These are phyloP conservation scores for Neotoxoptera formosana DNA, from an alignment of 1,140 invertebrate genomes.

Conservation along the genomic window DNA sequence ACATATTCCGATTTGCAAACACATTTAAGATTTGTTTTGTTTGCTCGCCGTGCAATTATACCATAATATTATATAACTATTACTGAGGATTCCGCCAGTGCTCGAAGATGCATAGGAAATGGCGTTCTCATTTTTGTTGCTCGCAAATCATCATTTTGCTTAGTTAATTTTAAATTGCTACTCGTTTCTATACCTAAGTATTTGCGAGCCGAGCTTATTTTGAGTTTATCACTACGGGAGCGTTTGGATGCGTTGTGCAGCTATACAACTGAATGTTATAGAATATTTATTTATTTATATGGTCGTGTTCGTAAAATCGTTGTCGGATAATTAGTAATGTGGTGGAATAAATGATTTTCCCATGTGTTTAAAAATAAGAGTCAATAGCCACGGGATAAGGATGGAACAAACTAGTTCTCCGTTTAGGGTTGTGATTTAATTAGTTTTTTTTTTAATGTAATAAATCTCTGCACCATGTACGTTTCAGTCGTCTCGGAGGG, in stretches of 20 bases:
- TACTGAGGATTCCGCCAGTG: not conserved
- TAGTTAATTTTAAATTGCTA: not conserved
- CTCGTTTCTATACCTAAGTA: not conserved
- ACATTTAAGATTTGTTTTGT: not conserved
- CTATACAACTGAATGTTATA: not conserved
- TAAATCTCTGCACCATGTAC: too few species aligned
- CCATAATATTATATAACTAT: not conserved
- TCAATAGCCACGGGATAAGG: too few species aligned
- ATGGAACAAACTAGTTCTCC: too few species aligned
- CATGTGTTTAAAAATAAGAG: too few species aligned
- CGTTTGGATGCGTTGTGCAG: too few species aligned
- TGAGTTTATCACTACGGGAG: not conserved
- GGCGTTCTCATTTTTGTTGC: not conserved
- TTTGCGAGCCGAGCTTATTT: not conserved
- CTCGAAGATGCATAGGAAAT: too few species aligned
- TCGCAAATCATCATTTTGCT: not conserved
- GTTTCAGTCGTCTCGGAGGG: too few species aligned
- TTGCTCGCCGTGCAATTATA: not conserved
- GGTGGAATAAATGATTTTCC: too few species aligned
- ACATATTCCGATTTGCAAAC: not conserved
- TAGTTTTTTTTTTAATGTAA: too few species aligned
- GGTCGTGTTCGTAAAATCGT: not conserved
- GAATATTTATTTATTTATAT: too few species aligned
- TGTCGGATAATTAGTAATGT: not conserved
- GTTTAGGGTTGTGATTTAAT: too few species aligned